phyloP scores from a whole-genome alignment of 2,113 vertebrate genomes.

The Semnornis frantzii region DNA sequence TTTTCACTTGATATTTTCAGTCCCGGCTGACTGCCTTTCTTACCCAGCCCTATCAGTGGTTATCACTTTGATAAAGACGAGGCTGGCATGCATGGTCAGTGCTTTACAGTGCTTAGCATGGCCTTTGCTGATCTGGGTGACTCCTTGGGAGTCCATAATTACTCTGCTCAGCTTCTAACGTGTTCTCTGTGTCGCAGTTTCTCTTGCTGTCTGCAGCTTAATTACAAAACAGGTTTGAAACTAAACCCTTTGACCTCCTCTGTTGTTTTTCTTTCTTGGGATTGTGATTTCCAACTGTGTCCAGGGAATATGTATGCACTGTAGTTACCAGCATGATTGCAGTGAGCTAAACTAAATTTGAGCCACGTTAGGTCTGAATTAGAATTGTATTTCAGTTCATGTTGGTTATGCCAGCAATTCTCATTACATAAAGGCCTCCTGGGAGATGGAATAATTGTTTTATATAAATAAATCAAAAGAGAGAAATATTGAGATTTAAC shows the following conservation, averaged over 20 bases:
- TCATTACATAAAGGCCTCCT: background rate
- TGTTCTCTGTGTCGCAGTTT: background rate
- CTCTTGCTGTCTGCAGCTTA: background rate
- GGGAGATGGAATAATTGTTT: background rate
- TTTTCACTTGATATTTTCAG: background rate
- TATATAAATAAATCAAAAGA: background rate
- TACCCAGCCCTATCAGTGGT: rapidly evolving
- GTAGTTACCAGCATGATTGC: background rate
- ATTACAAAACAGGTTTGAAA: background rate
- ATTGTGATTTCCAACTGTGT: background rate
- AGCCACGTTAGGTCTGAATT: background rate
- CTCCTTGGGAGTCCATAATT: background rate
- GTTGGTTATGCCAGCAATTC: background rate
- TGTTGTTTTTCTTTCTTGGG: background rate
- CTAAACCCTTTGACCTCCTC: background rate
- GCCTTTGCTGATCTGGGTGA: background rate
- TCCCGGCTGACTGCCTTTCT: background rate
- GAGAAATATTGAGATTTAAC: background rate
- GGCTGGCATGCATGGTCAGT: background rate
- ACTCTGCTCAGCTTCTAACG: background rate
- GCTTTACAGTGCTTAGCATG: background rate
- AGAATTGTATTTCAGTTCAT: background rate
- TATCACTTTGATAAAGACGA: background rate
- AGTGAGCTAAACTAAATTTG: background rate
- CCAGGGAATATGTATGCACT: background rate